Evolutionary conservation across 2,113 vertebrate genomes (phyloP).

Genomic region (Climacteris rufus): DNA sequence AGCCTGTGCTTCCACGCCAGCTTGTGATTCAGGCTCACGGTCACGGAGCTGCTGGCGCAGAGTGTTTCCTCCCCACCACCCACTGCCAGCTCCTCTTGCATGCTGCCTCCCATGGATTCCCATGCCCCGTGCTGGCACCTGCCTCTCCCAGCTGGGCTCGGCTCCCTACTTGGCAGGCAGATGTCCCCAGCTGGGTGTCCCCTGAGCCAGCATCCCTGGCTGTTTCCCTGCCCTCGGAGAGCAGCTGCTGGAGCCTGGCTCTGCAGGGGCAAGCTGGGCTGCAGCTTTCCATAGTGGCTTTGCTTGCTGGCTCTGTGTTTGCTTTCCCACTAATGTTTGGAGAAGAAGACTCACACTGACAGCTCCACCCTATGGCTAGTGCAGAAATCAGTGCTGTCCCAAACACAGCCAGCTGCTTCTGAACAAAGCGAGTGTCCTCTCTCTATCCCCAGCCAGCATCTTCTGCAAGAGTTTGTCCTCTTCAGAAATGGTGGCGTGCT

Average conservation of each 20-base stretch:
- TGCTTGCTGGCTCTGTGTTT: background rate
- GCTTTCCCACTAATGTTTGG: background rate
- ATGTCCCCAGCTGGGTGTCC: background rate
- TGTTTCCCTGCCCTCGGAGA: background rate
- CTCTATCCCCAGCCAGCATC: background rate
- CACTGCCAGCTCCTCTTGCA: background rate
- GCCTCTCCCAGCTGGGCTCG: constrained; percentile 3
- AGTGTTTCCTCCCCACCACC: background rate
- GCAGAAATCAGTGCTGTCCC: background rate
- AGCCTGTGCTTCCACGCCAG: background rate
- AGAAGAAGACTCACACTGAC: background rate
- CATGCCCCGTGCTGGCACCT: background rate
- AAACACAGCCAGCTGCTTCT: background rate
- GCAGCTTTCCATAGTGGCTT: background rate
- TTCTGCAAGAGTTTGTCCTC: background rate
- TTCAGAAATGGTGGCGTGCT: background rate
- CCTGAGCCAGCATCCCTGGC: background rate
- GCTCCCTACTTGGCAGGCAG: background rate
- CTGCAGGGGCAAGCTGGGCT: background rate
- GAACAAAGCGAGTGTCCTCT: background rate
- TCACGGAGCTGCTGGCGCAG: background rate
- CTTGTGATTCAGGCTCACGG: background rate
- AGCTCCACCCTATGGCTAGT: background rate
- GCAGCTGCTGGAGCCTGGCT: background rate
- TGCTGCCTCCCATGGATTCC: background rate